Evolutionary conservation across 2,113 vertebrate species (phyloP), one percentile per base, ranked within the genome.

Genomic region (Silurus glanis): DNA sequence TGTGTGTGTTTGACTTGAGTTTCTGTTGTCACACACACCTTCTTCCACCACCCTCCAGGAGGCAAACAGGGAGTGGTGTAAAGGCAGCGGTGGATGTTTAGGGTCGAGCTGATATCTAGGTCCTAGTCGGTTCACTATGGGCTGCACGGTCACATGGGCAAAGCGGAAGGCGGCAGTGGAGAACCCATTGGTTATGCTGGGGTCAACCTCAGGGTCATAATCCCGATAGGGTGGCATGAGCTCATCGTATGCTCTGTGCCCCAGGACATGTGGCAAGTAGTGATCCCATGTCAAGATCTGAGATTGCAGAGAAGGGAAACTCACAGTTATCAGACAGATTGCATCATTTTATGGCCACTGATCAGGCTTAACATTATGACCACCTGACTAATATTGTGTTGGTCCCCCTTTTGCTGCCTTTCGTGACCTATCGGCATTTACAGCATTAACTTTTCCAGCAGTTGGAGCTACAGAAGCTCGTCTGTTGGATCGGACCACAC

Each of bases 281-380:
- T 94, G 94, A 51, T 95, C 92, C 95, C 95, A 96, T 0, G 95
- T 96, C 58, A 95, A 87, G 85, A 96, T 93, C 95, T 96, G 79
- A 59, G 83, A 86, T n/a, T 61, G 76, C 5, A 86, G 67, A 49
- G 17, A 80, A 37, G 8, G 80, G 19, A 88, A 81, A 51, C 56
- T 28, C 74, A 5, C 25, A 84, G n/a, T 74, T 69, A 16, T 83
- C 45, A 76, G 47, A 6, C 21, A 58, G 5, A 74, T 83, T 23
- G 6, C 21, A 13, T 37, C 72, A n/a, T n/a, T n/a, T n/a, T n/a
- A n/a, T 37, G 37, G 3, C 37, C 37, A 37, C 37, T 37, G 37
- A 37, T 37, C 37, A 37, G 37, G 37, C 37, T 37, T 37, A 2
- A 37, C 37, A 37, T 37, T 37, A 37, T 37, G 2, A 37, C 37